Evolutionary conservation across 2,888 invertebrate genomes (phyloP).

Genomic region (Cheilosia scutellata): DNA sequence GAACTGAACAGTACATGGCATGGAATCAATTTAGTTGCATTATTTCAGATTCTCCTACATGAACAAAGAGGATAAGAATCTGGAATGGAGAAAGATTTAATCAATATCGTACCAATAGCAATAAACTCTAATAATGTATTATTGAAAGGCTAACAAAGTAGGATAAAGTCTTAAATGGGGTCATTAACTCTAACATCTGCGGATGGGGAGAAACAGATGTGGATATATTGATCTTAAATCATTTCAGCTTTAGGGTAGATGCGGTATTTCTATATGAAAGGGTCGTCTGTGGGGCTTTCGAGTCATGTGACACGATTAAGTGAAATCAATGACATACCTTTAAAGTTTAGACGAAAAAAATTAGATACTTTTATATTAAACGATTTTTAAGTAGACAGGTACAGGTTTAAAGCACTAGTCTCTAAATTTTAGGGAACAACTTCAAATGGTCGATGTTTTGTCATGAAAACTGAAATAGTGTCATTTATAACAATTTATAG

Average conservation of each 20-base stretch:
- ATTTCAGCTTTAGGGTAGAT: not conserved
- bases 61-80: not conserved
- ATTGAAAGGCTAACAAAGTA: not conserved
- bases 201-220: not conserved
- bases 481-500: too few relatives aligned
- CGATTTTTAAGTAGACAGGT: too few relatives aligned
- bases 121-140: slow-evolving; percentile 4
- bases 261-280: not conserved
- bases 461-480: too few relatives aligned
- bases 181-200: not conserved
- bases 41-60: not conserved
- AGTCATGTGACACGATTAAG: too few relatives aligned
- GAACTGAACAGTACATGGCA: too few relatives aligned
- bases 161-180: not conserved
- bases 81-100: not conserved
- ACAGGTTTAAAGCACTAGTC: too few relatives aligned
- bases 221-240: not conserved
- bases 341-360: too few relatives aligned
- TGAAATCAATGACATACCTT: too few relatives aligned
- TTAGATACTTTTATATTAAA: too few relatives aligned
- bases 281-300: not conserved
- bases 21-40: too few relatives aligned
- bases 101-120: not conserved
- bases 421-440: too few relatives aligned
- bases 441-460: too few relatives aligned